Base-by-base conservation (phyloP, 2,888 invertebrate genomes). In the Plemyria rubiginata region DNA sequence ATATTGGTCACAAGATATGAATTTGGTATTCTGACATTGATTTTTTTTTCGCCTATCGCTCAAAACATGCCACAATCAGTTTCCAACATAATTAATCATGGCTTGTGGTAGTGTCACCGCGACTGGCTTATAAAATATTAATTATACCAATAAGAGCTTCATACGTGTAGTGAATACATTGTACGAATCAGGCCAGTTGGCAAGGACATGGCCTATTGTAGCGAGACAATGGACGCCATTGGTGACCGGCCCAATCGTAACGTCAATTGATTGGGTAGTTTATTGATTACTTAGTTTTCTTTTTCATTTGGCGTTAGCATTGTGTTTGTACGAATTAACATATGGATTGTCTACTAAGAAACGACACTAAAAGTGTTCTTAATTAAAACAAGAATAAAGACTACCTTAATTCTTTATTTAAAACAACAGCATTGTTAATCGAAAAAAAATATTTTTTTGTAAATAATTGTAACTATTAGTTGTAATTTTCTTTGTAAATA, bases 171-270 rank as follows among this genome's bases (percentile, higher is more conserved):
- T 46, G 65, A 57, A 65, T 65, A 46, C 12, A 60, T 46, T 13
- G 57, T 15, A 40, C 51, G 13, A 60, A 60, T 53, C 38, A 28
- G 65, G 60, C 40, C 54, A 57, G 50, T 54, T 60, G 60, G 65
- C 65, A 65, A 65, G 65, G 65, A 53, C 65, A 60, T 50, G 57
- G 28, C 54, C 60, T 36, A 65, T 65, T 65, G 60, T 65, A 45
- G 50, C 51, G 13, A 16, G 65, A 65, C 60, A 65, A 65, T 60
- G 51, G 59, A 49, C 11, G 50, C 45, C 53, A 52, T 55, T 50
- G 36, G 16, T 49, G 55, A 40, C 60, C 41, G 45, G 29, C 60
- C 60, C 56, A 45, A 56, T 56, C 36, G 60, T 45, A 57, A 55
- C 58, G 54, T 55, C 15, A 60, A 57, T 60, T 60, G 53, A 60